phyloP scores from a whole-genome alignment of 35 echinoderm and acorn worm species.

The Lytechinus variegatus region DNA sequence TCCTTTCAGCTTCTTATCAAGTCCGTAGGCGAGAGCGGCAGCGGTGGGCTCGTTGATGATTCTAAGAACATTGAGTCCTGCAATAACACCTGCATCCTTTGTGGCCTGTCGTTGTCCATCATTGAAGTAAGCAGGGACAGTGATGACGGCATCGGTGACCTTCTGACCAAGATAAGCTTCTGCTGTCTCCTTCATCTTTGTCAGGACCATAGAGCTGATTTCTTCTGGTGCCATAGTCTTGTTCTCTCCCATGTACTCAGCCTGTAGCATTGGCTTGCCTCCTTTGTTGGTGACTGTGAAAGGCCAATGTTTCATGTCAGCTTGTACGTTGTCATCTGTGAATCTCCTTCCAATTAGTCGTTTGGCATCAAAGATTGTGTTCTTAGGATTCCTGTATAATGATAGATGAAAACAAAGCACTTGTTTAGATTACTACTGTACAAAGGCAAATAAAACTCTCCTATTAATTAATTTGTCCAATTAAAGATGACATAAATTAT shows the following conservation, averaged over 20 bases:
- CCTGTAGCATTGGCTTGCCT: slow-evolving; percentile 65
- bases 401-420: neutral
- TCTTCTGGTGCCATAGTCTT: slow-evolving; percentile 85
- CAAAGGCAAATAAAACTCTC: too few species aligned
- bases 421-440: too few species aligned
- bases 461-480: too few species aligned
- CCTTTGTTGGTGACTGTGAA: slow-evolving; percentile 66
- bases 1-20: slow-evolving; percentile 67
- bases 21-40: slow-evolving; percentile 72
- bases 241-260: slow-evolving; percentile 69
- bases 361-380: slow-evolving; percentile 91
- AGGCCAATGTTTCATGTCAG: slow-evolving; percentile 84
- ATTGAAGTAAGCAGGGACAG: slow-evolving; percentile 73
- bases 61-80: slow-evolving; percentile 77
- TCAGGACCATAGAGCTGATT: slow-evolving; percentile 77
- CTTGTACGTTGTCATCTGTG: slow-evolving; percentile 63
- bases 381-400: slow-evolving; percentile 67
- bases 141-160: slow-evolving; percentile 74
- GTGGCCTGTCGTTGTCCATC: slow-evolving; percentile 71
- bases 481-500: too few species aligned
- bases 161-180: slow-evolving; percentile 63
- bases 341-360: slow-evolving; percentile 79
- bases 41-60: slow-evolving; percentile 83
- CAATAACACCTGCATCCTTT: slow-evolving; percentile 75
- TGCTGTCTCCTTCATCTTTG: slow-evolving; percentile 81